Conservation (phyloP, 2,888 invertebrate species). For the Drosophila neoperkinsi region DNA sequence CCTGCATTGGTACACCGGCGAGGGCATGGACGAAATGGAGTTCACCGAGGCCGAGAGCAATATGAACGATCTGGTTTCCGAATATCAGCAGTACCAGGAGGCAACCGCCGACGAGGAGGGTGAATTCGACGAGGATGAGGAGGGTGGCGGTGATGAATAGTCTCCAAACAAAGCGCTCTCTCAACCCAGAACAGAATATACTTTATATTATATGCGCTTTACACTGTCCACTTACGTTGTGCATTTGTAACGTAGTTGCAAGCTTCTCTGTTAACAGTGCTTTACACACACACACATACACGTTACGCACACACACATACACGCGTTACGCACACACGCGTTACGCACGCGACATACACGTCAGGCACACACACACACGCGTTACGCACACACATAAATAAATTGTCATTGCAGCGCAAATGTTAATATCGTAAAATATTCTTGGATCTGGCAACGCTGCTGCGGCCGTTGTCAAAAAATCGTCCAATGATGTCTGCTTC, state of each 20-base stretch:
- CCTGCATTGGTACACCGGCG: conserved; percentile 99
- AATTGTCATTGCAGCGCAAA: not conserved
- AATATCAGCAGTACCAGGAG: conserved; percentile 97
- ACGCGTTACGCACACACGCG: not conserved
- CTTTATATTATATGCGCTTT: not conserved
- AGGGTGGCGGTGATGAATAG: conserved; percentile 84
- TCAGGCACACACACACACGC: not conserved
- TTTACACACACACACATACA: not conserved
- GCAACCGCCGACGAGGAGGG: conserved; percentile 94
- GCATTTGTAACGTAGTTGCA: conserved; percentile 16
- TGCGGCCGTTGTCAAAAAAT: not conserved
- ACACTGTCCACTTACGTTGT: conserved; percentile 18
- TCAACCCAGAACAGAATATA: not conserved
- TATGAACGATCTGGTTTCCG: conserved; percentile 97
- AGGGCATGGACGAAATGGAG: conserved; percentile 99
- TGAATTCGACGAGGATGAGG: conserved; percentile 90
- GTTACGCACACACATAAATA: not conserved
- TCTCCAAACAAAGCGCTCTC: not conserved
- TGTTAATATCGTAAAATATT: not conserved
- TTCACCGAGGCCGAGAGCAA: conserved; percentile 98
- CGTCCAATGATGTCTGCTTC: rapidly evolving
- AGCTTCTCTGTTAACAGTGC: conserved; percentile 7
- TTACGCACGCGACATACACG: not conserved
- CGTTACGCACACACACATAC: not conserved
- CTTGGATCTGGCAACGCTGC: not conserved